Conservation (phyloP, 2,113 vertebrate genomes). For the Boulengeromyrus knoepffleri region DNA sequence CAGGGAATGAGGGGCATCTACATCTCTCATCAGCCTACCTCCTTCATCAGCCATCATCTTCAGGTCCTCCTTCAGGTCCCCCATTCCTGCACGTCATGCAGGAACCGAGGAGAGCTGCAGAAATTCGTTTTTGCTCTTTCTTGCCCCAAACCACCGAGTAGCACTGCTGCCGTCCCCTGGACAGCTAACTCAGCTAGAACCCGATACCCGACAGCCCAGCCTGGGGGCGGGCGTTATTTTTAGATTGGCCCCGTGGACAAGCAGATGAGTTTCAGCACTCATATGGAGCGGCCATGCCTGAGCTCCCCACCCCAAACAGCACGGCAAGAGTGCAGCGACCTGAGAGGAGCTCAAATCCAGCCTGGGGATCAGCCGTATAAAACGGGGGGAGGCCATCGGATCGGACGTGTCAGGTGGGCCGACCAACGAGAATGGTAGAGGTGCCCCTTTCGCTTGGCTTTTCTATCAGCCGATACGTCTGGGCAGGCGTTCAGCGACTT, state of each 20-base stretch:
- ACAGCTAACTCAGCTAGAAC: constrained; percentile 19
- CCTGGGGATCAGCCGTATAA: neutral
- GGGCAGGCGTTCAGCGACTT: neutral
- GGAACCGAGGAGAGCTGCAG: neutral
- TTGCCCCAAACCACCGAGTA: neutral
- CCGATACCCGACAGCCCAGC: constrained; percentile 2
- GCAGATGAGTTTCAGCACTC: constrained; percentile 7
- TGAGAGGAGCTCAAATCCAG: neutral
- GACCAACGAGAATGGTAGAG: neutral
- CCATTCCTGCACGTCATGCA: neutral
- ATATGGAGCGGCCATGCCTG: neutral
- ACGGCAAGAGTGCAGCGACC: neutral
- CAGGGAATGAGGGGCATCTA: neutral
- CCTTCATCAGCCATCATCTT: neutral
- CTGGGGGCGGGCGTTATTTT: neutral
- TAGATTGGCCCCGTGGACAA: neutral
- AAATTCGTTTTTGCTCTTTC: neutral
- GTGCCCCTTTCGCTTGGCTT: neutral
- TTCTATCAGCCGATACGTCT: neutral
- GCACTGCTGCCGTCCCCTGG: neutral
- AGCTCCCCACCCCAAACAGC: neutral
- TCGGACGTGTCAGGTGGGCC: neutral
- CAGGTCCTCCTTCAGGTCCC: neutral
- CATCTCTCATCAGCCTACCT: neutral
- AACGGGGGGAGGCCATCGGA: too few species aligned